Evolutionary conservation across 2,797 vertebrate species (phyloP).

Genomic region (Xiphophorus birchmanni): DNA sequence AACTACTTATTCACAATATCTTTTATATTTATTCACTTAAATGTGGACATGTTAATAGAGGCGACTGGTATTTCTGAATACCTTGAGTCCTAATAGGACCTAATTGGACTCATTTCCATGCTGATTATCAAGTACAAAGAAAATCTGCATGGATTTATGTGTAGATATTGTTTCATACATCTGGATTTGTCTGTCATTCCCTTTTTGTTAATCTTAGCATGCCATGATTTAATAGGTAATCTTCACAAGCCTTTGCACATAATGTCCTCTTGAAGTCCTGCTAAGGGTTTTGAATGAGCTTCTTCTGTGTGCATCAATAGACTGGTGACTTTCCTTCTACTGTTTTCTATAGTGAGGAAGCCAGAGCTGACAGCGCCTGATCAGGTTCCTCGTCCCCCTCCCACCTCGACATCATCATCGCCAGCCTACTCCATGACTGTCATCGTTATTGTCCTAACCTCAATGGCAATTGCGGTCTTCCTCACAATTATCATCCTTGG

Average conservation of each 20-base stretch:
- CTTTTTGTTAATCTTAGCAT: not conserved
- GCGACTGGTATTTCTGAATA: not conserved
- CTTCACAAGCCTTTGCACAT: not conserved
- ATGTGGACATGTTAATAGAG: not conserved
- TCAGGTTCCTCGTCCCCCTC: constrained; percentile 61
- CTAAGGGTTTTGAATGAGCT: not conserved
- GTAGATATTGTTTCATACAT: not conserved
- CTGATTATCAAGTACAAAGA: not conserved
- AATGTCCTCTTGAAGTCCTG: not conserved
- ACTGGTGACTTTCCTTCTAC: not conserved
- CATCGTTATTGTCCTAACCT: constrained; percentile 88
- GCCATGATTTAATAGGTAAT: not conserved
- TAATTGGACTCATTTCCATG: not conserved
- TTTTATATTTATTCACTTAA: not conserved
- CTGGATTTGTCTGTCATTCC: not conserved
- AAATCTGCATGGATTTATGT: not conserved
- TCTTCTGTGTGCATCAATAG: not conserved
- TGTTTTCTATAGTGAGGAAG: constrained; percentile 59
- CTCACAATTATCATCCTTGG: constrained; percentile 81
- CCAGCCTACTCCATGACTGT: constrained; percentile 92
- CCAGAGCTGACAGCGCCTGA: constrained; percentile 76
- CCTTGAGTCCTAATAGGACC: not conserved
- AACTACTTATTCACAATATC: not conserved
- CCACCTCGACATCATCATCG: constrained; percentile 56
- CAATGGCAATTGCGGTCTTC: constrained; percentile 82